Percentiles rank a stretch among this genome's conserved stretches.
Evolutionary conservation across 2,113 vertebrate genomes (phyloP).

Genomic region (Cairina moschata): DNA sequence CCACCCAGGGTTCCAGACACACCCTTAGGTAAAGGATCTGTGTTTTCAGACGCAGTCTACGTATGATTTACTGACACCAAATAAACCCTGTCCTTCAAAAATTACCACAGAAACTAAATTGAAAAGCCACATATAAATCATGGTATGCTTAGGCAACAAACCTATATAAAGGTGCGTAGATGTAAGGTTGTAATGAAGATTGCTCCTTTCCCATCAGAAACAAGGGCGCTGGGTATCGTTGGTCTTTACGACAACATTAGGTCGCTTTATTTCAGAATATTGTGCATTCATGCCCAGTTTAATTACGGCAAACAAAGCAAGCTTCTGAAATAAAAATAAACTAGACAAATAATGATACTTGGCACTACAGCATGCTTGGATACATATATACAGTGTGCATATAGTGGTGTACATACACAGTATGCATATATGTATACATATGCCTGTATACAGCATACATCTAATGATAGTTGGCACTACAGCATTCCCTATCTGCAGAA

Average conservation of each 20-base stretch:
- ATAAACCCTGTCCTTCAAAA: not conserved
- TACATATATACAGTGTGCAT: too few species aligned
- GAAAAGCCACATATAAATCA: not conserved
- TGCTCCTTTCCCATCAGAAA: not conserved
- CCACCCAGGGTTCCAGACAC: not conserved
- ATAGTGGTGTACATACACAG: too few species aligned
- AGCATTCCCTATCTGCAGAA: not conserved
- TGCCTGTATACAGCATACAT: too few species aligned
- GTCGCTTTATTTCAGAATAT: not conserved
- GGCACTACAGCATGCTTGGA: not conserved
- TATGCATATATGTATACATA: too few species aligned
- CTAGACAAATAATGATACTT: not conserved
- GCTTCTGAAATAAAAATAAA: not conserved
- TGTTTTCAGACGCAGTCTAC: not conserved
- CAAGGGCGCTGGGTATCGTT: not conserved
- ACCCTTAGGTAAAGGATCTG: not conserved
- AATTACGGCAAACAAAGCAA: rapidly evolving
- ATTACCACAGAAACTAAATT: not conserved
- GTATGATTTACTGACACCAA: not conserved
- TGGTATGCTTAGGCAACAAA: not conserved
- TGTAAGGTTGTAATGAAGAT: not conserved
- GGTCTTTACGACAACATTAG: not conserved
- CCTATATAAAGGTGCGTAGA: not conserved
- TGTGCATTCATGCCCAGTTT: not conserved
- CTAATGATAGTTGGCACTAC: not conserved